Percentiles rank a stretch among this genome's conserved stretches.
Evolutionary conservation across 2,113 vertebrate species (phyloP).

Genomic region (Caretta caretta): DNA sequence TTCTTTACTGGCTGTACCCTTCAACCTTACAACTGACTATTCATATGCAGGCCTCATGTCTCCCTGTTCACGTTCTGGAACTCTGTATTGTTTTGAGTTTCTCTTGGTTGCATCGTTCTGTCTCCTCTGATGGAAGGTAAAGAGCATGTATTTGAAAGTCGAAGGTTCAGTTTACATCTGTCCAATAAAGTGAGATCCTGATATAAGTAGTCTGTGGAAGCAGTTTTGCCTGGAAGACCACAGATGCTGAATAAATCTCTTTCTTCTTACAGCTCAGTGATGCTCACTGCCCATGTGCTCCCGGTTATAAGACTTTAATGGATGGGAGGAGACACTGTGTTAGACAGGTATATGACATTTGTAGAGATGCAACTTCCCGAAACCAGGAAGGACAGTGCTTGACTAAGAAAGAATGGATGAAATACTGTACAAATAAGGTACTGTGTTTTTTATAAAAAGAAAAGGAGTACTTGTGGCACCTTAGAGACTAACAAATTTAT

Average conservation of each 20-base stretch:
- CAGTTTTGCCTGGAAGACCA: neutral
- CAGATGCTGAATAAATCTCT: fast-evolving
- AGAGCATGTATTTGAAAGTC: fast-evolving
- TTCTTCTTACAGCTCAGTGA: constrained; percentile 80
- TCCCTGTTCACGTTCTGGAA: neutral
- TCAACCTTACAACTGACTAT: neutral
- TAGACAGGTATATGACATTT: constrained; percentile 76
- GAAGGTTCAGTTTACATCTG: neutral
- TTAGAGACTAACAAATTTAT: too few relatives aligned
- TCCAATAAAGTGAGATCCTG: neutral
- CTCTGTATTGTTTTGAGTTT: fast-evolving
- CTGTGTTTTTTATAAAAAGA: fast-evolving
- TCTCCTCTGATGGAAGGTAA: fast-evolving
- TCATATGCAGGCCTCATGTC: neutral
- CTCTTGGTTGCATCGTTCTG: neutral
- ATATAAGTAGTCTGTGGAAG: neutral
- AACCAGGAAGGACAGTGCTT: constrained; percentile 89
- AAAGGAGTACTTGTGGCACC: too few relatives aligned
- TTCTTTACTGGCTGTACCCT: neutral
- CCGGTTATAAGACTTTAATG: constrained; percentile 68
- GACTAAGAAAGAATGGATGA: constrained; percentile 81
- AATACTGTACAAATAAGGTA: constrained; percentile 88
- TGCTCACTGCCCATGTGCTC: constrained; percentile 82
- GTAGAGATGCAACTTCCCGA: constrained; percentile 75
- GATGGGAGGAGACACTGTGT: constrained; percentile 73